Base-by-base conservation (phyloP, 2,888 invertebrate species). In the Melipona bicolor region DNA sequence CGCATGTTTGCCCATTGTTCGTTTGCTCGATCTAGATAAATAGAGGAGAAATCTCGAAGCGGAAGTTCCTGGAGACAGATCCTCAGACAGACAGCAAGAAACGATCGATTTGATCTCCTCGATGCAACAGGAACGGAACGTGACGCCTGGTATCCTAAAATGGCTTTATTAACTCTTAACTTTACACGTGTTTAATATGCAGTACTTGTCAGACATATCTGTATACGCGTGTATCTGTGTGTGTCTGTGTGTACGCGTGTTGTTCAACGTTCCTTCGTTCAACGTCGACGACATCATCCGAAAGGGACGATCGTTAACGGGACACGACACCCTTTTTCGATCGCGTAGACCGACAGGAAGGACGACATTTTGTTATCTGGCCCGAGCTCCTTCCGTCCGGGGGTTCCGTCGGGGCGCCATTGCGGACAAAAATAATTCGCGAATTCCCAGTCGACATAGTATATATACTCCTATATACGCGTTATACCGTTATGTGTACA, bases 131-230 rank as follows among this genome's bases (percentile, higher is more conserved):
- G 32, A 61, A 56, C 24, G n/a, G 43, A 76, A 72, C n/a, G n/a
- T 19, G 24, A 62, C 32, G 54, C 65, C 52, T 24, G 32, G 3
- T 92, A 93, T 90, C 91, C 92, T 93, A 92, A 93, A 93, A 93
- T 93, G 91, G 91, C 92, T 94, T 94, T 94, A 94, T 94, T 94
- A 92, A 92, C 90, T 92, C 91, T 92, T 93, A 93, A 92, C 89
- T 93, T 93, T 94, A 93, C 93, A 94, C 92, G 88, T 92, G 91
- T 92, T 91, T 90, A 91, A 91, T 92, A 93, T 92, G 92, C 89
- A 90, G 91, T 91, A 91, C 89, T 92, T 91, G 90, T 91, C 92
- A 90, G 83, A 90, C 89, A 91, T 86, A 88, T 89, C 86, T 89
- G 89, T 90, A 89, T 91, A 89, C 88, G 90, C 92, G 92, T 91